These are phyloP conservation scores for Florisuga fusca DNA, from an alignment of 2,797 vertebrate genomes.

Conservation along the genomic window DNA sequence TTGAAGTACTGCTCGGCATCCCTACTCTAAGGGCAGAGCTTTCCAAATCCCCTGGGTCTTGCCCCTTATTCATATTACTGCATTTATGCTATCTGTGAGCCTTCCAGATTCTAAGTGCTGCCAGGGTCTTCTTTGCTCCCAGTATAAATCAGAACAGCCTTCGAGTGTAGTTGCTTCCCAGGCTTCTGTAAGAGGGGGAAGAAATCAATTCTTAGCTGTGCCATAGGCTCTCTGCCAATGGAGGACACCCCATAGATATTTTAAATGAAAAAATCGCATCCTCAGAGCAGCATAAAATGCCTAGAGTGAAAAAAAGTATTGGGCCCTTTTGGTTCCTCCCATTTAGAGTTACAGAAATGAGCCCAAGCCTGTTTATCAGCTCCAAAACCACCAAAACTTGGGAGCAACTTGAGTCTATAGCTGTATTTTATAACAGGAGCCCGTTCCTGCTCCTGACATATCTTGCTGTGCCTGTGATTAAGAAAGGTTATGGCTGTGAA, in stretches of 20 bases:
- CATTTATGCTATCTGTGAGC: neutral
- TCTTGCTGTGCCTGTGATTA: slow-evolving; percentile 69
- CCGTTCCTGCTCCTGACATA: slow-evolving; percentile 39
- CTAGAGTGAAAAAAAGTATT: neutral
- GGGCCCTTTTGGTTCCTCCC: neutral
- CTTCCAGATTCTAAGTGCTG: neutral
- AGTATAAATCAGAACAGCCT: slow-evolving; percentile 36
- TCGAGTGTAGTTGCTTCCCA: slow-evolving; percentile 4
- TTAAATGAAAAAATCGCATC: slow-evolving; percentile 4
- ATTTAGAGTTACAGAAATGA: neutral
- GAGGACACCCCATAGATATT: slow-evolving; percentile 29
- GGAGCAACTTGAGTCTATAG: slow-evolving; percentile 26
- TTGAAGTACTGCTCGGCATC: neutral
- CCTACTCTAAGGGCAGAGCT: neutral
- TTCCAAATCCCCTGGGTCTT: neutral
- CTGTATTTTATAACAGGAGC: slow-evolving; percentile 23
- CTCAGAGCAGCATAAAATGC: neutral
- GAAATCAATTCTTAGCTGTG: slow-evolving; percentile 47
- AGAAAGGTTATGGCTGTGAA: slow-evolving; percentile 72
- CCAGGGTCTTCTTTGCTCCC: slow-evolving; percentile 21
- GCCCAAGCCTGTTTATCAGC: neutral
- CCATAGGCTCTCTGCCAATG: neutral
- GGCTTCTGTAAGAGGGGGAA: neutral
- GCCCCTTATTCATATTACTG: neutral
- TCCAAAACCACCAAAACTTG: neutral